A percentile compares a stretch with the other conserved stretches of the same genome.
Conservation (phyloP, 1,140 invertebrate genomes). For the Caerostris darwini region DNA sequence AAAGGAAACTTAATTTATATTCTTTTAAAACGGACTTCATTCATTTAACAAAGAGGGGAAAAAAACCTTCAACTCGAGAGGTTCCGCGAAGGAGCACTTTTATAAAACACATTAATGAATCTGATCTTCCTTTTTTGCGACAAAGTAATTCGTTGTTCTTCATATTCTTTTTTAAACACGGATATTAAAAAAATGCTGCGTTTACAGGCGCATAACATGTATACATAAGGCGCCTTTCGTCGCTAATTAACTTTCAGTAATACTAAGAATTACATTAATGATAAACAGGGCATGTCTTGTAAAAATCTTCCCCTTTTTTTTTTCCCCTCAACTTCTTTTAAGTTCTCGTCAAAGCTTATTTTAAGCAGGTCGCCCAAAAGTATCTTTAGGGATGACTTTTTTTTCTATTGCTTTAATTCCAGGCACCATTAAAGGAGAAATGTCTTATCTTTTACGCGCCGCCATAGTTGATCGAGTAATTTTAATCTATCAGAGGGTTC, state of each 20-base stretch:
- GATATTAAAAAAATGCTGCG: background rate
- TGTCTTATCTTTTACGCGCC: background rate
- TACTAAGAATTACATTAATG: constrained; percentile 22
- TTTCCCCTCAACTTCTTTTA: background rate
- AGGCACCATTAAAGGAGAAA: constrained; percentile 30
- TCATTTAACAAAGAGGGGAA: background rate
- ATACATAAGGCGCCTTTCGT: background rate
- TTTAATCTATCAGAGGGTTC: background rate
- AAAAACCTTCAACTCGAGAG: background rate
- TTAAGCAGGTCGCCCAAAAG: constrained; percentile 13
- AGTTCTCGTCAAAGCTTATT: background rate
- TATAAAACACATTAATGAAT: background rate
- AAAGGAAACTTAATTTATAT: background rate
- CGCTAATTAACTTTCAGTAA: constrained; percentile 46
- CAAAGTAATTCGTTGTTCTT: background rate
- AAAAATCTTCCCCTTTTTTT: background rate
- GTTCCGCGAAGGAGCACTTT: background rate
- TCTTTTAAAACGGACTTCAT: background rate
- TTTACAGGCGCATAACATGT: background rate
- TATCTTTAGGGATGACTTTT: background rate
- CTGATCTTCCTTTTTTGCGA: background rate
- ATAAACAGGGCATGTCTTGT: constrained; percentile 19
- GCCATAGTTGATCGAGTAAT: constrained; percentile 14
- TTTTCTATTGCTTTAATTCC: background rate
- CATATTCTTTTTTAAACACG: background rate